Conservation (phyloP, 2,797 vertebrate species). For the Petrocephalus sullivani region DNA sequence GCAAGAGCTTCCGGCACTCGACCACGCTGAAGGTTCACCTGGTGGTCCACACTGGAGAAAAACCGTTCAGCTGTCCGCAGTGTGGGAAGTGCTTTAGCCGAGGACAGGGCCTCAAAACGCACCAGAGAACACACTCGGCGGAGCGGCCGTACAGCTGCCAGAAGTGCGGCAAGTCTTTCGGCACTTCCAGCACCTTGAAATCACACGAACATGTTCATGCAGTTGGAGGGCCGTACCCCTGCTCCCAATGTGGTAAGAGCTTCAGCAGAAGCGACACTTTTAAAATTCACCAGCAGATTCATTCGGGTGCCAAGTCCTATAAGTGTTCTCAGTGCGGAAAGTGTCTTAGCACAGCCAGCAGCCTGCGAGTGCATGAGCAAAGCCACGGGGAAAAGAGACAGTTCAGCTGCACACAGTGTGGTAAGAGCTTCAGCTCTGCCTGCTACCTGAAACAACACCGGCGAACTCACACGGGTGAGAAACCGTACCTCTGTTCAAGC, state of each 20-base stretch:
- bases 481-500: constrained; percentile 17
- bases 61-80: neutral
- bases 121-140: constrained; percentile 6
- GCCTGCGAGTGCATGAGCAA: neutral
- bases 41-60: constrained; percentile 14
- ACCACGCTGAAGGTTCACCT: constrained; percentile 8
- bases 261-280: constrained; percentile 34
- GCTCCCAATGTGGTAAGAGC: constrained; percentile 28
- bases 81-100: constrained; percentile 10
- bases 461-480: constrained; percentile 19
- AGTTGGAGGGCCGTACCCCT: constrained; percentile 17
- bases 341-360: constrained; percentile 18
- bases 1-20: constrained; percentile 3
- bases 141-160: neutral
- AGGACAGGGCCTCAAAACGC: neutral
- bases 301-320: constrained; percentile 22
- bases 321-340: constrained; percentile 30
- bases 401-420: constrained; percentile 3
- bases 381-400: neutral
- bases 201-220: constrained; percentile 12
- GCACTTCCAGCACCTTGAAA: neutral
- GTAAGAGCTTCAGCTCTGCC: constrained; percentile 3
- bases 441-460: constrained; percentile 8
- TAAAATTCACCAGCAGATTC: constrained; percentile 31
- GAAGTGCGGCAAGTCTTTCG: constrained; percentile 3